Base-by-base conservation (phyloP, 2,797 vertebrate genomes). In the Karalla daura region DNA sequence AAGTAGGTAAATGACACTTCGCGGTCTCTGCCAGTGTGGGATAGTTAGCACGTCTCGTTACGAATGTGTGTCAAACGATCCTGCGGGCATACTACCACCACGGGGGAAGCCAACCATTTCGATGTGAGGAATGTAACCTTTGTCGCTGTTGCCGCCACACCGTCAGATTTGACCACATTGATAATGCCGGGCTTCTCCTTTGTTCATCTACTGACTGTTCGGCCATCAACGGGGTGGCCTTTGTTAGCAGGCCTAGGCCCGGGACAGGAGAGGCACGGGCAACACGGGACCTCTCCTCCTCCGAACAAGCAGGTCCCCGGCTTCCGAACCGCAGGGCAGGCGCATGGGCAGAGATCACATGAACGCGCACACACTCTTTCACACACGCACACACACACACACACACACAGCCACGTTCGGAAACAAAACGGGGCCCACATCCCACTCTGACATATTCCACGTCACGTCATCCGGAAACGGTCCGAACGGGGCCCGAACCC, bases 181-280 rank as follows among this genome's bases (percentile, higher is more conserved):
- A 90, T 80, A 88, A 89, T 76, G 80, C 76, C 72, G 52, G n/a
- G 3, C 2, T 54, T 79, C n/a, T n/a, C n/a, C n/a, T n/a, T 75
- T 73, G 78, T 76, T 74, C 49, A 63, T 68, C 66, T 44, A 47
- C 69, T 46, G 52, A 79, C 74, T 88, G 73, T 87, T 91, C 89
- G 86, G 75, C 71, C 80, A 86, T 84, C 87, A 75, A 88, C 82
- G 85, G 85, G 81, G 81, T 75, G 70, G 70, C 83, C 80, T 92
- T 92, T 93, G 90, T 91, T 85, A 81, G 69, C 39, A 52, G 70
- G 87, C 90, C 87, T n/a, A 89, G 90, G 66, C 70, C 81, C 65
- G 7, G 44, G 47, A 61, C 67, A 40, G 77, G 75, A 63, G 84
- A 59, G 66, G 58, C 71, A 72, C 73, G 63, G 76, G 63, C 71